These are phyloP conservation scores for Pomatorhinus ruficollis DNA, from an alignment of 2,113 vertebrate species.

Conservation along the genomic window DNA sequence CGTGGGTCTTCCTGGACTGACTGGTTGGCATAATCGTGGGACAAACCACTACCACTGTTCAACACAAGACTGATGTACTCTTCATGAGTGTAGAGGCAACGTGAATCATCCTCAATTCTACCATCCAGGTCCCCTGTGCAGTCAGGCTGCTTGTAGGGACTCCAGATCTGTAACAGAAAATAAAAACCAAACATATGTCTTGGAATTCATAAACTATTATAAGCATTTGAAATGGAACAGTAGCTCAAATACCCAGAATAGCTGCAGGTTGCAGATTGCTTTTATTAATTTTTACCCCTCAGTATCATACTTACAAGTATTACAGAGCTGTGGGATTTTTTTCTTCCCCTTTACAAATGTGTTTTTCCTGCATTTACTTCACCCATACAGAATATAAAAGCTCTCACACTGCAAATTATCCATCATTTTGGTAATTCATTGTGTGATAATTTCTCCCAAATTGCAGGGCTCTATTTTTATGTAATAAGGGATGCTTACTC, in stretches of 20 bases:
- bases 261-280: not conserved
- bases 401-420: slow-evolving; percentile 14
- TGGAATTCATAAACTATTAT: not conserved
- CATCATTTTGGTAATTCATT: slow-evolving; percentile 21
- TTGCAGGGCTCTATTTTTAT: slow-evolving; percentile 70
- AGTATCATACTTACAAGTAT: not conserved
- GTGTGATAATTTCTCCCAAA: slow-evolving; percentile 30
- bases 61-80: slow-evolving; percentile 98
- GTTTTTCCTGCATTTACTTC: not conserved
- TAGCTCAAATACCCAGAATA: not conserved
- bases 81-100: slow-evolving; percentile 96
- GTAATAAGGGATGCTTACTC: slow-evolving; percentile 66
- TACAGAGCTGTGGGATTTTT: not conserved
- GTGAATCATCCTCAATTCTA: slow-evolving; percentile 90
- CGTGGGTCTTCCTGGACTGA: slow-evolving; percentile 96
- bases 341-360: not conserved
- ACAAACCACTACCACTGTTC: slow-evolving; percentile 94
- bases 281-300: not conserved
- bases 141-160: slow-evolving; percentile 94
- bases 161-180: slow-evolving; percentile 86
- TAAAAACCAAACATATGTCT: not conserved
- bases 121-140: slow-evolving; percentile 93
- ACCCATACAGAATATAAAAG: not conserved
- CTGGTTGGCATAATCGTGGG: slow-evolving; percentile 97
- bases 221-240: not conserved